Evolutionary conservation across 92 coral and sea anemone genomes (phyloP).

Genomic region (Umimayanthus chanpuru): DNA sequence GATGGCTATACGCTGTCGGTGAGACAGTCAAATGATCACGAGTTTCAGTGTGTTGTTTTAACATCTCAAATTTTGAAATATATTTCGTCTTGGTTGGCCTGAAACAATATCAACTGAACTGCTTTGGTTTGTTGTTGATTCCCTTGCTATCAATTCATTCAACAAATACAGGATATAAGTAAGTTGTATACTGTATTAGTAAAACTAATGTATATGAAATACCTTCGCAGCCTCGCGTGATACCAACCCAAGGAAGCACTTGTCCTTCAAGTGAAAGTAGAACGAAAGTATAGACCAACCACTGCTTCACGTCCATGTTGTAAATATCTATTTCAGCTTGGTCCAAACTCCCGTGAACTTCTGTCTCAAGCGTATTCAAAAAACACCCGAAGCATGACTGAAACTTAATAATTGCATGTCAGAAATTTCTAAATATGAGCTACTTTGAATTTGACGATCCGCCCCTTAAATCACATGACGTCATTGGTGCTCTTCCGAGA

Average conservation of each 20-base stretch:
- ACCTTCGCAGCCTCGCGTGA: slow-evolving; percentile 18
- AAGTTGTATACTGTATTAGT: neutral
- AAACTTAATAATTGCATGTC: neutral
- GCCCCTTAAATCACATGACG: slow-evolving; percentile 13
- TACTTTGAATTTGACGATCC: slow-evolving; percentile 1
- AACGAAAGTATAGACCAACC: neutral
- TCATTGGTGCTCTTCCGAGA: neutral
- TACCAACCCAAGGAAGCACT: neutral
- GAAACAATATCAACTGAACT: neutral
- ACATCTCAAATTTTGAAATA: neutral
- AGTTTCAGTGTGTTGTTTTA: neutral
- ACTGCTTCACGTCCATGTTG: slow-evolving; percentile 5
- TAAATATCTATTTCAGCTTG: neutral
- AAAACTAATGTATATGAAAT: neutral
- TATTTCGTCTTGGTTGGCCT: neutral
- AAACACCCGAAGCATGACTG: neutral
- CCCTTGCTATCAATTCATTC: neutral
- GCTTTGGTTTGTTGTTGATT: neutral
- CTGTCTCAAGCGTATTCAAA: too few relatives aligned
- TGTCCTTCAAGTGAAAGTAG: slow-evolving; percentile 11
- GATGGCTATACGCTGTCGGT: slow-evolving; percentile 30
- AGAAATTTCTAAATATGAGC: neutral
- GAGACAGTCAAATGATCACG: neutral
- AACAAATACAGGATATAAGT: neutral
- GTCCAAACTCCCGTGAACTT: neutral